Evolutionary conservation across 2,797 vertebrate genomes (phyloP), one percentile per base, ranked within the genome.

Genomic region (Poeciliopsis infans): DNA sequence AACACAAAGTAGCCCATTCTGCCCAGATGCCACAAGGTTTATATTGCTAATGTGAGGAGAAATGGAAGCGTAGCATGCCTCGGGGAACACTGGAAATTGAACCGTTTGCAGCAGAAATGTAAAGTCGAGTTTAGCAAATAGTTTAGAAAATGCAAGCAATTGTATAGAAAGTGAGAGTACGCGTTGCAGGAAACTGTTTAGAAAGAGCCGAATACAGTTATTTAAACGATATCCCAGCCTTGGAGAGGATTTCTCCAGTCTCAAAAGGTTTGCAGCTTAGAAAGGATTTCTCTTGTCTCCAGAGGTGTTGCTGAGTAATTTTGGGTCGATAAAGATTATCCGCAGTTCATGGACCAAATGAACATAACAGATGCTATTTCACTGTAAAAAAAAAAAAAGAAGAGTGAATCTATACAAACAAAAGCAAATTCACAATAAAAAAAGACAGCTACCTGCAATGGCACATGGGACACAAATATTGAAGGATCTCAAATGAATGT

Each of bases 141-240:
- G 11, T 57, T 57, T 57, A 57, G n/a, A 57, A 31, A 28, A 59
- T 15, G 55, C 28, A 57, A 76, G 46, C 28, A 4, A 75, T 76
- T 11, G 7, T 47, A 49, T 33, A 57, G 71, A 69, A 72, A 79
- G 71, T 20, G 4, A 75, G 4, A 74, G 3, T 43, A 61, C 11
- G 43, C 8, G 13, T 8, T 16, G 11, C n/a, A 69, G 23, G 12
- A n/a, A 69, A 43, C 66, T 41, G 36, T n/a, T 69, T 25, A 25
- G 36, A 25, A 69, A 69, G 18, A 69, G 20, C 39, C 11, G 6
- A 28, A 43, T 12, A 25, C 20, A 70, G 12, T 43, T 70, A 13
- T 75, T 72, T 31, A 55, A 83, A 83, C 53, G 5, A 75, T 85
- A 76, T 57, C 20, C 33, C 66, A 75, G 55, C 12, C 13, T 75